Evolutionary conservation across 2,888 invertebrate genomes (phyloP).

Genomic region (Unio delphinus): DNA sequence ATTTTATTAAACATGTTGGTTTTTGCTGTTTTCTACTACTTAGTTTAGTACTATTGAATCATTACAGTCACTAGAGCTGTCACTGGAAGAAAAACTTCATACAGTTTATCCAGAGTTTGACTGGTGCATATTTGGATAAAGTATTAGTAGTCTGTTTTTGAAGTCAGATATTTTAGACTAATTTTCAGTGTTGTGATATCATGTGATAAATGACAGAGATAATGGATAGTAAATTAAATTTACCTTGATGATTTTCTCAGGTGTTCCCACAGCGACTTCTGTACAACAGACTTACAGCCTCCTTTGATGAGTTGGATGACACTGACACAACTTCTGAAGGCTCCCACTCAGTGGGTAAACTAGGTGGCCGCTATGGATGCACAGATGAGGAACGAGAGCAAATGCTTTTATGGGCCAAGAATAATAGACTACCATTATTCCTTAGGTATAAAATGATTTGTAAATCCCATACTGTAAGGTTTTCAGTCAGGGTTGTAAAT

Average conservation of each 20-base stretch:
- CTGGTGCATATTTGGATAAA: too few species aligned
- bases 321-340: constrained; percentile 13
- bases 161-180: too few species aligned
- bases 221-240: constrained; percentile 1
- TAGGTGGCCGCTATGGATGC: constrained; percentile 63
- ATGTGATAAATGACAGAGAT: constrained; percentile 1
- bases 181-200: too few species aligned
- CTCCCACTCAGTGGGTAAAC: constrained; percentile 20
- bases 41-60: too few species aligned
- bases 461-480: too few species aligned
- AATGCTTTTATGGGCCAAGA: constrained; percentile 68
- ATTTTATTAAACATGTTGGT: too few species aligned
- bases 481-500: too few species aligned
- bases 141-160: too few species aligned
- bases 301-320: constrained; percentile 61
- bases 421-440: constrained; percentile 68
- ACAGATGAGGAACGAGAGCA: constrained; percentile 67
- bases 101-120: too few species aligned
- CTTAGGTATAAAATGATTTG: constrained; percentile 53
- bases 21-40: too few species aligned
- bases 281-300: constrained; percentile 69
- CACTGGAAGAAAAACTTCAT: too few species aligned
- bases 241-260: constrained; percentile 37
- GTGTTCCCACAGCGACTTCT: constrained; percentile 69
- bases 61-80: too few species aligned